These are phyloP conservation scores for Drosophila nigritarsus DNA, from an alignment of 2,888 invertebrate genomes.

Conservation along the genomic window DNA sequence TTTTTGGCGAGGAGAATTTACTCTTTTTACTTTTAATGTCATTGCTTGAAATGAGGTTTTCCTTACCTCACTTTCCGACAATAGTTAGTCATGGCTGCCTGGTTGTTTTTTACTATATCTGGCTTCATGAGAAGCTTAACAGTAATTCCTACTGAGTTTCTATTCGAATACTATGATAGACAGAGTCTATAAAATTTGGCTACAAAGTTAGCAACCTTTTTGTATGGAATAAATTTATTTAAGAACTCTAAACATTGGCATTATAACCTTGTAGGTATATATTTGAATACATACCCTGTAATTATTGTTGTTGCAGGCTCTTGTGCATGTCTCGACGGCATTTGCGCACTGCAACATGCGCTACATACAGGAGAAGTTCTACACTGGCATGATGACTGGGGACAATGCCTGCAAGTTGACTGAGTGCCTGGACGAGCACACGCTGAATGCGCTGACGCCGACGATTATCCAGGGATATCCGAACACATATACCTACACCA, in stretches of 20 bases:
- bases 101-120: background rate
- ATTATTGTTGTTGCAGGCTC: constrained; percentile 74
- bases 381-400: constrained; percentile 82
- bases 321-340: constrained; percentile 90
- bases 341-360: constrained; percentile 88
- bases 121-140: background rate
- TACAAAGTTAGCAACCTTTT: background rate
- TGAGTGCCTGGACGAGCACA: constrained; percentile 84
- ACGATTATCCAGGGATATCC: constrained; percentile 85
- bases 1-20: too few species aligned
- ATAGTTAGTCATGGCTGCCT: background rate
- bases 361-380: constrained; percentile 85
- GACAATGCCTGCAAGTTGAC: constrained; percentile 84
- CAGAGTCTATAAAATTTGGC: background rate
- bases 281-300: background rate
- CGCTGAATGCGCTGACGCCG: constrained; percentile 83
- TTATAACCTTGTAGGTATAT: background rate
- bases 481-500: constrained; percentile 91
- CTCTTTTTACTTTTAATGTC: too few species aligned
- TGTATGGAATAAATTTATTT: background rate
- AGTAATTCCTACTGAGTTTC: background rate
- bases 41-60: background rate
- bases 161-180: background rate
- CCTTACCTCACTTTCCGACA: background rate
- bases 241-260: background rate